Percentiles rank a stretch among this genome's conserved stretches.
Evolutionary conservation across 2,888 invertebrate species (phyloP).

Genomic region (Trimorus sp.): DNA sequence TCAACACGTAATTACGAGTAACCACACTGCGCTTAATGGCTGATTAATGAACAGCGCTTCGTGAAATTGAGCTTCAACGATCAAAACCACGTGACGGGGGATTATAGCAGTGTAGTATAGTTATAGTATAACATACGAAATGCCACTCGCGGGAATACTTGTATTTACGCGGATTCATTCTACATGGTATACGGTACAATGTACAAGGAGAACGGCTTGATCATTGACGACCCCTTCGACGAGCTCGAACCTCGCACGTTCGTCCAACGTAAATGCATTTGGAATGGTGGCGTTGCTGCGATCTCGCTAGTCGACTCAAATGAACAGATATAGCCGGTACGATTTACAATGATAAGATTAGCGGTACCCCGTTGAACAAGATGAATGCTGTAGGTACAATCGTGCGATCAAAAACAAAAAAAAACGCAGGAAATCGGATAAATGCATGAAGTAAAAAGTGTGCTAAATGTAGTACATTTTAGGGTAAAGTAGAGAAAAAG

Average conservation of each 20-base stretch:
- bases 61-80: conserved; percentile 48
- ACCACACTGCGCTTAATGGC: conserved; percentile 20
- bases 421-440: too few relatives aligned
- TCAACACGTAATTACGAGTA: conserved; percentile 21
- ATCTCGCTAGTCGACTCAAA: conserved; percentile 51
- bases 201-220: conserved; percentile 40
- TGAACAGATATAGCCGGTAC: neutral
- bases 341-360: neutral
- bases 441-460: too few relatives aligned
- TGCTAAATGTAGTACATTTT: too few relatives aligned
- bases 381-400: conserved; percentile 55
- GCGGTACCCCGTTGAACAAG: conserved; percentile 21
- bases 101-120: neutral
- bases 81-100: conserved; percentile 38
- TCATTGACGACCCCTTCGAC: conserved; percentile 48
- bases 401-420: neutral
- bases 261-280: conserved; percentile 66
- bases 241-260: conserved; percentile 32
- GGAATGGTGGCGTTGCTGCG: conserved; percentile 67
- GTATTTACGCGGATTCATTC: conserved; percentile 46
- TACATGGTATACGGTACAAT: conserved; percentile 50
- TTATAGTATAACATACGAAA: conserved; percentile 41
- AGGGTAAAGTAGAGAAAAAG: too few relatives aligned
- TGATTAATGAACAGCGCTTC: conserved; percentile 23
- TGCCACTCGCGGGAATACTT: conserved; percentile 49